Conservation (phyloP, 2,113 vertebrate species). For the Penelope pileata region DNA sequence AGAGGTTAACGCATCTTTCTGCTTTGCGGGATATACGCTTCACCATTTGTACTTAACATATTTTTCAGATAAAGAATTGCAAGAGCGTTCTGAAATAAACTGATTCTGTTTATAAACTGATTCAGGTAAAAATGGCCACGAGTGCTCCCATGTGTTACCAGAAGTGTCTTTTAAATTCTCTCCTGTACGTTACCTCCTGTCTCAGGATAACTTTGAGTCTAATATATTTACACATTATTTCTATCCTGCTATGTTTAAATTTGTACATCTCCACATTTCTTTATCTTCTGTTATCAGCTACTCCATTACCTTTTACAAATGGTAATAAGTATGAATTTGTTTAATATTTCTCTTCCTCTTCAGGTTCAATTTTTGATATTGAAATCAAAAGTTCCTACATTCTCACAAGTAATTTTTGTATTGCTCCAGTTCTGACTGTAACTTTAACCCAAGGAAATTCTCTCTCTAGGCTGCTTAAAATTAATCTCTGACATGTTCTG, state of each 20-base stretch:
- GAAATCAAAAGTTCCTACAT: background rate
- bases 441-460: background rate
- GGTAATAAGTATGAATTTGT: background rate
- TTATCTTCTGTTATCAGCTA: background rate
- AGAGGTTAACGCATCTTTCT: background rate
- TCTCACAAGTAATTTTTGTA: background rate
- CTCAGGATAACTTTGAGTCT: background rate
- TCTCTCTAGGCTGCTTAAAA: background rate
- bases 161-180: background rate
- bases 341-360: background rate
- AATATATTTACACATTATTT: background rate
- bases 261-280: background rate
- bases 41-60: background rate
- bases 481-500: background rate
- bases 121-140: background rate
- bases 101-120: background rate
- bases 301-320: background rate
- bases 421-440: background rate
- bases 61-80: background rate
- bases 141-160: background rate
- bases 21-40: background rate
- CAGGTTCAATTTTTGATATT: background rate
- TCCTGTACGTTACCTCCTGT: background rate
- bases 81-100: background rate
- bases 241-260: background rate